These are phyloP conservation scores for Anthrax anthrax DNA, from an alignment of 2,888 invertebrate genomes.

Conservation along the genomic window DNA sequence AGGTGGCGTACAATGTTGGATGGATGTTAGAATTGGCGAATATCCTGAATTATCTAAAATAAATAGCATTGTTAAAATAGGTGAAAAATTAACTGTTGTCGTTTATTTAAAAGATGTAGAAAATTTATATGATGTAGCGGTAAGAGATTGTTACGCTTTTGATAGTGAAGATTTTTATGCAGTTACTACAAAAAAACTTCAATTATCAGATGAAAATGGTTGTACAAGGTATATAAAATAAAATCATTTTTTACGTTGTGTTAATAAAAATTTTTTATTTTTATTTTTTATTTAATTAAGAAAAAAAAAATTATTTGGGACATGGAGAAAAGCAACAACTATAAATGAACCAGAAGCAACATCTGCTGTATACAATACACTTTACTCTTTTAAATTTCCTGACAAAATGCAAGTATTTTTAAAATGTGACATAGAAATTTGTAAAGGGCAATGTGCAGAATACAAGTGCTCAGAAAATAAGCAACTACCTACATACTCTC, in stretches of 20 bases:
- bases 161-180: constrained; percentile 47
- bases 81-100: constrained; percentile 52
- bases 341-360: constrained; percentile 46
- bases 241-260: not conserved
- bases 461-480: constrained; percentile 20
- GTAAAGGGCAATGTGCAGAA: constrained; percentile 22
- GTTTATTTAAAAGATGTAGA: constrained; percentile 52
- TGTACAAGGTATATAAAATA: constrained; percentile 41
- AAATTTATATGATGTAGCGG: constrained; percentile 48
- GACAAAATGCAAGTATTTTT: constrained; percentile 56
- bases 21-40: constrained; percentile 57
- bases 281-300: constrained; percentile 27
- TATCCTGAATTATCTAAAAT: constrained; percentile 54
- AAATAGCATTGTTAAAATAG: constrained; percentile 48
- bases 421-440: constrained; percentile 53
- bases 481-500: constrained; percentile 14
- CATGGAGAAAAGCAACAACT: constrained; percentile 46
- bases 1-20: constrained; percentile 58
- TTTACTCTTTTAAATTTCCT: constrained; percentile 60
- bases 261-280: not conserved
- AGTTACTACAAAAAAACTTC: constrained; percentile 43
- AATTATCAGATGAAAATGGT: constrained; percentile 50
- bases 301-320: constrained; percentile 48
- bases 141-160: constrained; percentile 61
- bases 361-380: constrained; percentile 48